Evolutionary conservation across 2,888 invertebrate species (phyloP).

Genomic region (Ophion slaviceki): DNA sequence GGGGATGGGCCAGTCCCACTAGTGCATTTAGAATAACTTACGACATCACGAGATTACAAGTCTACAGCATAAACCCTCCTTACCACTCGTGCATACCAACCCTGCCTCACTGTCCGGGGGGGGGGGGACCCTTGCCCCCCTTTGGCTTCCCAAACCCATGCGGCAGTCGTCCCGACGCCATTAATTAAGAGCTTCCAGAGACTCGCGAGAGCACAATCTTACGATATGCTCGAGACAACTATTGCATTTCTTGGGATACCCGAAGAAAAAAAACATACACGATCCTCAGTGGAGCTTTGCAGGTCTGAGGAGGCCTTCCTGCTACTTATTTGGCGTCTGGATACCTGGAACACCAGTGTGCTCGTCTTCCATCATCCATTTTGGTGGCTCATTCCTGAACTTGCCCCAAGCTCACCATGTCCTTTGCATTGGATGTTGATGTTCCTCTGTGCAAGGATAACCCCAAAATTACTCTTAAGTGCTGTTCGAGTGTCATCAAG

Average conservation of each 20-base stretch:
- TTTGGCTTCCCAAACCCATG: conserved; percentile 27
- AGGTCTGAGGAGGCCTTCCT: too few species aligned
- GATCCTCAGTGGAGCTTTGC: too few species aligned
- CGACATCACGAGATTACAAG: conserved; percentile 83
- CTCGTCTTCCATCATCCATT: too few species aligned
- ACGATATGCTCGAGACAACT: conserved; percentile 68
- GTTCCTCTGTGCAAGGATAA: too few species aligned
- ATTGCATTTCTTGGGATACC: conserved; percentile 49
- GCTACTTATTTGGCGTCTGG: too few species aligned
- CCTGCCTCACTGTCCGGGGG: conserved; percentile 44
- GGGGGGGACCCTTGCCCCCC: conserved; percentile 66
- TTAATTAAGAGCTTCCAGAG: conserved; percentile 82
- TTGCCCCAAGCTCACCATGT: too few species aligned
- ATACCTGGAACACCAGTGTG: too few species aligned
- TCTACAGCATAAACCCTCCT: conserved; percentile 81
- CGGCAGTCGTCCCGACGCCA: conserved; percentile 71
- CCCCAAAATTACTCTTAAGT: too few species aligned
- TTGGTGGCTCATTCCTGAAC: too few species aligned
- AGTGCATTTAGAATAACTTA: conserved; percentile 83
- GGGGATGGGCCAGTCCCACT: conserved; percentile 75
- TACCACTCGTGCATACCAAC: conserved; percentile 69
- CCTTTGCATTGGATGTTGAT: too few species aligned
- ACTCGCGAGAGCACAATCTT: conserved; percentile 78
- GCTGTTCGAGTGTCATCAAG: too few species aligned
- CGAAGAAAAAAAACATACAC: not conserved